Conservation (phyloP, 2,888 invertebrate species). For the Fragum sueziense region DNA sequence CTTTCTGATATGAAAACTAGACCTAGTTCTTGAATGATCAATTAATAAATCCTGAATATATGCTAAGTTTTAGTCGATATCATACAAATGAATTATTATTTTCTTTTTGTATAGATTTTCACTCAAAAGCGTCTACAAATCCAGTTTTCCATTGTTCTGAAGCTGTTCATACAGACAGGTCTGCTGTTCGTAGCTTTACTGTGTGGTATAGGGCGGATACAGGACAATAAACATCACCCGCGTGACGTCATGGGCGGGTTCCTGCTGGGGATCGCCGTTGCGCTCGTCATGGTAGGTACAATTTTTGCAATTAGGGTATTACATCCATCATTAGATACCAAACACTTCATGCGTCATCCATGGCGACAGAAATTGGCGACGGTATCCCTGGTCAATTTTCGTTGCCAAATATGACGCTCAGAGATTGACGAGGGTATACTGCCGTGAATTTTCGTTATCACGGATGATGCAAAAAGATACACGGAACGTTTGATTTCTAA, state of each 20-base stretch:
- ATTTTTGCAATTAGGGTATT: neutral
- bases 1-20: too few species aligned
- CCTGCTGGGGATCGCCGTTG: conserved; percentile 83
- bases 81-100: neutral
- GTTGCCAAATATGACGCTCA: too few species aligned
- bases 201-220: conserved; percentile 89
- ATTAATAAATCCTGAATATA: too few species aligned
- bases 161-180: conserved; percentile 91
- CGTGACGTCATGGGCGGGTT: conserved; percentile 94
- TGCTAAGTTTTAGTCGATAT: too few species aligned
- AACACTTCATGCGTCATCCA: too few species aligned
- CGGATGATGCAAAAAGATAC: too few species aligned
- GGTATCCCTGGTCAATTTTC: too few species aligned
- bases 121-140: conserved; percentile 92
- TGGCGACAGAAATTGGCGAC: too few species aligned
- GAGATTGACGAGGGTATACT: too few species aligned
- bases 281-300: conserved; percentile 77
- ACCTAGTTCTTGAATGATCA: too few species aligned
- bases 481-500: too few species aligned
- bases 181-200: conserved; percentile 88
- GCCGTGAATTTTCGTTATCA: too few species aligned
- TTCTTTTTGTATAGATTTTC: conserved; percentile 87
- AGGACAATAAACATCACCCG: conserved; percentile 99
- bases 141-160: conserved; percentile 89
- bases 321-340: neutral